Percentiles rank a stretch among this genome's conserved stretches.
Evolutionary conservation across 2,797 vertebrate species (phyloP).

Genomic region (Pseudochirops cupreus): DNA sequence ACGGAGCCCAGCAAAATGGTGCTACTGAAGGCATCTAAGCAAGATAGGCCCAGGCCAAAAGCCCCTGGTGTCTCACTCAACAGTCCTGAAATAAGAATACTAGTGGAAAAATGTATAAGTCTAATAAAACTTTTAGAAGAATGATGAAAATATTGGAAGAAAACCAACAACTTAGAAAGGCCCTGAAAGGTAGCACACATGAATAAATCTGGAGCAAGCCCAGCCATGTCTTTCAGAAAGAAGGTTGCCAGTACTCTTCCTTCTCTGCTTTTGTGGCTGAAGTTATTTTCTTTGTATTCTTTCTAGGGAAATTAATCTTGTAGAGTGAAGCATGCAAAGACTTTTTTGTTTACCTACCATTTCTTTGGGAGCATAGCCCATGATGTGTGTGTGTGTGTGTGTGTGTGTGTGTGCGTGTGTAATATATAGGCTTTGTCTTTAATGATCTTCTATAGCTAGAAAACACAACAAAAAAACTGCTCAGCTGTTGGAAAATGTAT

Average conservation of each 20-base stretch:
- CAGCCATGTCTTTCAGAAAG: slow-evolving; percentile 91
- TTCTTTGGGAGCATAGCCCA: slow-evolving; percentile 93
- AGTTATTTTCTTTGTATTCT: slow-evolving; percentile 99
- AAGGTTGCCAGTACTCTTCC: slow-evolving; percentile 93
- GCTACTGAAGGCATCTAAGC: background rate
- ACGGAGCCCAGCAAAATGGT: background rate
- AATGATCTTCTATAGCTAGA: slow-evolving; percentile 91
- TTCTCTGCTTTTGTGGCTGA: slow-evolving; percentile 98
- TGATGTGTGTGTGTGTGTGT: slow-evolving; percentile 79
- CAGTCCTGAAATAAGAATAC: background rate
- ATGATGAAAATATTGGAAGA: background rate
- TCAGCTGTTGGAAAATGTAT: slow-evolving; percentile 88
- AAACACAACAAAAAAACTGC: slow-evolving; percentile 88
- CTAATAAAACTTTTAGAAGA: background rate
- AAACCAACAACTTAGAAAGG: slow-evolving; percentile 86
- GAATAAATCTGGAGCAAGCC: slow-evolving; percentile 92
- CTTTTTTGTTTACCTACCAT: slow-evolving; percentile 96
- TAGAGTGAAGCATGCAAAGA: slow-evolving; percentile 94
- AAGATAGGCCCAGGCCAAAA: background rate
- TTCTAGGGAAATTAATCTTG: slow-evolving; percentile 99
- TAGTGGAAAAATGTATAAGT: background rate
- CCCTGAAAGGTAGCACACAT: slow-evolving; percentile 93
- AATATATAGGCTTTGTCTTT: slow-evolving; percentile 92
- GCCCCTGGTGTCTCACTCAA: background rate
- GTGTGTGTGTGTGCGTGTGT: slow-evolving; percentile 85